Evolutionary conservation across 2,888 invertebrate genomes (phyloP), one percentile per base, ranked within the genome.

Genomic region (Caenorhabditis auriculariae): DNA sequence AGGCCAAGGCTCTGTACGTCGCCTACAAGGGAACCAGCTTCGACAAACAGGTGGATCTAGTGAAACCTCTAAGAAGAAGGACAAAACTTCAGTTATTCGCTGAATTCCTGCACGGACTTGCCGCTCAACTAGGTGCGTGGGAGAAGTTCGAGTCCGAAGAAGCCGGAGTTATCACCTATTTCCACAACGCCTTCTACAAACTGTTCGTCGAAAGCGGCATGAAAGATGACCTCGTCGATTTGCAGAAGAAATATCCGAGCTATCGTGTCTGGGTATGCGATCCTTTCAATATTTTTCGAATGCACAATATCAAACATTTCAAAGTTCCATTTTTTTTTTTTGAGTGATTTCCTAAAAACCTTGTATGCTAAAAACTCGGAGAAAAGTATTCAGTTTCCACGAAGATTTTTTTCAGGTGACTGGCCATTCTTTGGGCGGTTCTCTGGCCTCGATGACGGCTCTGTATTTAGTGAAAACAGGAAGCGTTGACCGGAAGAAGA

Each of bases 151-250:
- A 71, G 32, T 61, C 60, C 17, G 35, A 59, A n/a, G 66, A 65
- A 21, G 72, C 76, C n/a, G 79, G 79, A 27, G 80, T 80, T 6
- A 80, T 80, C 65, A 80, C 77, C 23, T 80, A 80, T 38, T 80
- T 80, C 69, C 73, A 80, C 49, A 63, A 63, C 2, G 80, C 80
- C 3, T 80, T 77, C 60, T 62, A 66, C 15, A 43, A 54, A 21
- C 65, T 80, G 7, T 80, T 80, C 60, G 48, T 79, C 21, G 76
- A 78, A 15, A 71, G 69, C 44, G 69, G 44, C 23, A 77, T 78
- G 77, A 75, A 76, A 60, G 72, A 76, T 9, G 74, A 78, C 41
- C 58, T 79, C 15, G 58, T 76, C 19, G 72, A 75, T 44, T 39
- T 80, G 49, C 69, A 72, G 55, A 72, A 80, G 58, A 74, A 78